These are phyloP conservation scores for Brachionus asplanchnoidis DNA, from an alignment of 1,140 invertebrate genomes.

Conservation along the genomic window DNA sequence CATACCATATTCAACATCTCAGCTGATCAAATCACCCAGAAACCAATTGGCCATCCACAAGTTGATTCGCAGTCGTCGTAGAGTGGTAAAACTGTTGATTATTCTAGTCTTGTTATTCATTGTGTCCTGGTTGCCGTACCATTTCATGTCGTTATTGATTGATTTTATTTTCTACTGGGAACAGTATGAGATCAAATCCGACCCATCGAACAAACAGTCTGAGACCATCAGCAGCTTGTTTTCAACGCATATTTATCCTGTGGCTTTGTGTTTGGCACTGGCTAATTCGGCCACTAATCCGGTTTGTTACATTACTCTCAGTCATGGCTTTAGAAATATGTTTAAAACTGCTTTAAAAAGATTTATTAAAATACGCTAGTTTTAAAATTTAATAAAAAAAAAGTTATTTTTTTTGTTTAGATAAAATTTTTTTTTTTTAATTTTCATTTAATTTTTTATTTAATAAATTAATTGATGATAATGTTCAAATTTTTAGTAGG, in stretches of 20 bases:
- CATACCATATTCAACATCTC: conserved; percentile 8
- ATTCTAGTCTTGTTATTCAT: conserved; percentile 30
- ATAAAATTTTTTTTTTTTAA: not conserved
- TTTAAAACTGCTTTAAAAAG: conserved; percentile 25
- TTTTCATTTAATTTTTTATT: not conserved
- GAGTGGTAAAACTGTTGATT: conserved; percentile 38
- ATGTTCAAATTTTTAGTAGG: too few species aligned
- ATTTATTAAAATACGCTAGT: conserved; percentile 6
- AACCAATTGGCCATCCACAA: conserved; percentile 19
- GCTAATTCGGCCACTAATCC: conserved; percentile 38
- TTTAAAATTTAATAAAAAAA: not conserved
- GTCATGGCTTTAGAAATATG: conserved; percentile 40
- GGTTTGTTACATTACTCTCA: conserved; percentile 26
- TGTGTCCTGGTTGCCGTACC: conserved; percentile 17
- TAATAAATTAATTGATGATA: not conserved
- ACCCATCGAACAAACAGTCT: not conserved
- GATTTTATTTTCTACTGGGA: conserved; percentile 39
- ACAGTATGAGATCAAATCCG: not conserved
- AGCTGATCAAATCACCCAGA: not conserved
- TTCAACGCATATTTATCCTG: conserved; percentile 12
- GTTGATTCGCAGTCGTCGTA: conserved; percentile 33
- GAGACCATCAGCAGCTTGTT: conserved; percentile 12
- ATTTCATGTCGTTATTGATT: conserved; percentile 26
- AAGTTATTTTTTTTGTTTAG: not conserved
- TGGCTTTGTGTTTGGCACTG: not conserved